Evolutionary conservation across 2,888 invertebrate genomes (phyloP), one percentile per base, ranked within the genome.

Genomic region (Calameuta idolon): DNA sequence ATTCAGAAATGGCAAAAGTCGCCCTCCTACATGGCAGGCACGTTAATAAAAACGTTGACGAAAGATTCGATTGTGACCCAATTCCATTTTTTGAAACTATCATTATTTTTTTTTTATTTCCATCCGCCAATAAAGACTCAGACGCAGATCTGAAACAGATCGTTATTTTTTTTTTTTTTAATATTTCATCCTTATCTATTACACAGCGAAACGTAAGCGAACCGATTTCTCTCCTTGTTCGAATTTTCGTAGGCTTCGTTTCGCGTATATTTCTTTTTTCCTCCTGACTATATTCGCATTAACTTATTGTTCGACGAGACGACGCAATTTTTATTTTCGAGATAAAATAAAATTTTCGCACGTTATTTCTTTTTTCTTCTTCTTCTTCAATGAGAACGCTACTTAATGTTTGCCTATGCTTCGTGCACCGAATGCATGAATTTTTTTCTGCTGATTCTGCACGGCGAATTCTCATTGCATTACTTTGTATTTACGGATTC

Each of bases 401-500:
- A 9, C 55, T 55, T 55, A 55, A 55, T 9, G 23, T 23, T 55
- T 55, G 55, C 9, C 55, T 55, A 55, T 23, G 9, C 23, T 23
- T 23, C 1, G 23, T 55, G 55, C 55, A 9, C 55, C 9, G 23
- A 23, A 23, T 9, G 23, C 55, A 23, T 9, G 2, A 23, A 23
- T 55, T 23, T 23, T 12, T 23, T 9, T 23, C 55, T 9, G 55
- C 23, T 23, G 9, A 5, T 55, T 23, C 23, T 0, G 23, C 55
- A 55, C 0, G 40, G 40, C 40, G 40, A 55, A 55, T 55, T 23
- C 40, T 55, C 40, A 55, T 55, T 23, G 71, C 34, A 76, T 75
- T 73, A 75, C 75, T 84, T 84, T 82, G 81, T 82, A 84, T 79
- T 79, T 82, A 83, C 74, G 75, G 80, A 82, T 79, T 76, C 81